Percentiles rank a stretch among this genome's conserved stretches.
phyloP scores from a whole-genome alignment of 2,797 vertebrate genomes.

The Pterois miles region DNA sequence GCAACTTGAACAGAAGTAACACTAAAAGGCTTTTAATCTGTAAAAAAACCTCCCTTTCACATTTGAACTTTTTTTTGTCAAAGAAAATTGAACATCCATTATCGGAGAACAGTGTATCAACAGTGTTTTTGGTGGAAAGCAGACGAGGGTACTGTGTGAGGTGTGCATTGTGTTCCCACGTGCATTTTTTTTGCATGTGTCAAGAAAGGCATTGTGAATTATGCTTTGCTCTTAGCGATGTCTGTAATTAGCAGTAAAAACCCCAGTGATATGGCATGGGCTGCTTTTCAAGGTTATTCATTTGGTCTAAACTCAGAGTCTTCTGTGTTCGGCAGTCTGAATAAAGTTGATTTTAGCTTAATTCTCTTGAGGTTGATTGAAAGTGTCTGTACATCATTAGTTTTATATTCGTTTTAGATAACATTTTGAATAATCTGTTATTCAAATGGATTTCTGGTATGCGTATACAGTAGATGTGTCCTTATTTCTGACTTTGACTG shows the following conservation, averaged over 20 bases:
- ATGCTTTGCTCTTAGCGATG: slow-evolving; percentile 72
- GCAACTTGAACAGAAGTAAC: slow-evolving; percentile 66
- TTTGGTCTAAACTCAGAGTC: slow-evolving; percentile 45
- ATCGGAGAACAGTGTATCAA: slow-evolving; percentile 29
- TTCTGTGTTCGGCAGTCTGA: slow-evolving; percentile 36
- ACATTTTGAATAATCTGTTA: slow-evolving; percentile 9
- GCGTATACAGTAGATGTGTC: background rate
- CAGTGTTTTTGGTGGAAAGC: slow-evolving; percentile 13
- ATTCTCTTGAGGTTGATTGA: slow-evolving; percentile 36
- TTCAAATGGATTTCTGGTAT: background rate
- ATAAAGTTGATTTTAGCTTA: slow-evolving; percentile 40
- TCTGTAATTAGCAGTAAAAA: slow-evolving; percentile 77
- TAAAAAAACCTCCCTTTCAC: slow-evolving; percentile 51
- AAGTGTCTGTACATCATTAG: background rate
- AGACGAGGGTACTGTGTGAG: slow-evolving; percentile 23
- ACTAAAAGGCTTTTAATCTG: slow-evolving; percentile 77
- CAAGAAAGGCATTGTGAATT: slow-evolving; percentile 53
- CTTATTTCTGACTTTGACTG: slow-evolving; percentile 21
- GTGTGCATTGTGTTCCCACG: slow-evolving; percentile 36
- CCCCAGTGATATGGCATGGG: slow-evolving; percentile 51
- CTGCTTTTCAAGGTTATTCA: slow-evolving; percentile 75
- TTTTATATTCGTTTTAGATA: slow-evolving; percentile 13
- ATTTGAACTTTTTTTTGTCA: slow-evolving; percentile 37
- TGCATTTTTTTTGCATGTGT: slow-evolving; percentile 31
- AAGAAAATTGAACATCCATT: slow-evolving; percentile 59